A percentile compares a stretch with the other conserved stretches of the same genome.
phyloP scores from a whole-genome alignment of 2,113 vertebrate species.

The Petromus typicus region DNA sequence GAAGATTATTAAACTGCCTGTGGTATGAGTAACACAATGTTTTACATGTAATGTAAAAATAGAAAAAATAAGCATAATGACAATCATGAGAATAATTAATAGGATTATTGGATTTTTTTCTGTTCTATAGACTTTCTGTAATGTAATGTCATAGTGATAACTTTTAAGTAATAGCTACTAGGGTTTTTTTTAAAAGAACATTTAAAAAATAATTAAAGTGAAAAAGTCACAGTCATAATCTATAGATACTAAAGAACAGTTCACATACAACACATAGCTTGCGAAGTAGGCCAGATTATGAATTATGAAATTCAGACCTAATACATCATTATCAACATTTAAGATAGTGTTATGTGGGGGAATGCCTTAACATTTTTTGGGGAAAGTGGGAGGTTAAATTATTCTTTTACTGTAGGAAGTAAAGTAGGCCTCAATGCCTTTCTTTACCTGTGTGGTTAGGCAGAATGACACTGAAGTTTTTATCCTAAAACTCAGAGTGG shows the following conservation, averaged over 20 bases:
- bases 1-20: not conserved
- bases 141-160: not conserved
- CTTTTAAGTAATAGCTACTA: not conserved
- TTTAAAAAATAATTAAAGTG: not conserved
- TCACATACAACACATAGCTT: not conserved
- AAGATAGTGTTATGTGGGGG: not conserved
- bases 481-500: no score
- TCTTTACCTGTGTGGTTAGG: not conserved
- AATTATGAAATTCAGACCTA: not conserved
- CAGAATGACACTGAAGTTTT: not conserved
- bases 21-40: not conserved
- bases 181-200: not conserved
- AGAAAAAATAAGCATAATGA: not conserved
- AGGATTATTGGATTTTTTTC: not conserved
- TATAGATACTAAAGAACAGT: not conserved
- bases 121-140: not conserved
- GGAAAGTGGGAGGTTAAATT: not conserved
- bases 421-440: not conserved
- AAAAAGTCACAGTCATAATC: not conserved
- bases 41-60: not conserved
- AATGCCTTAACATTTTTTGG: not conserved
- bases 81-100: not conserved
- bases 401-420: not conserved
- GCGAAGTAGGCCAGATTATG: not conserved
- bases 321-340: not conserved